Percentiles rank a stretch among this genome's conserved stretches.
phyloP scores from a whole-genome alignment of 2,888 invertebrate species.

The Drosophila tanythrix region DNA sequence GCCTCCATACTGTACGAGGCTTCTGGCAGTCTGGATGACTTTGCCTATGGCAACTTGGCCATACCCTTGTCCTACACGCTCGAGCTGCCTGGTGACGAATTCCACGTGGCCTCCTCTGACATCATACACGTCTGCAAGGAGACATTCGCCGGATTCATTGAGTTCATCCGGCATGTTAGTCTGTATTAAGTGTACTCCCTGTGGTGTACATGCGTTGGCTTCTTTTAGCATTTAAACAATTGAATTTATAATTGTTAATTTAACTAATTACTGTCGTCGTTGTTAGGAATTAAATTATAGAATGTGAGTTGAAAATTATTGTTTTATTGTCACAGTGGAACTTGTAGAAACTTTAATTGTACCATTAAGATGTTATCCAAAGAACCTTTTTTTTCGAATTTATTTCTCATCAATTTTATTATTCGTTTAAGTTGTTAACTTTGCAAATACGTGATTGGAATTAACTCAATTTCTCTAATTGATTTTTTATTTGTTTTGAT shows the following conservation, averaged over 20 bases:
- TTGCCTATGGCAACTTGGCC: slow-evolving; percentile 86
- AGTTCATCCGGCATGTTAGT: slow-evolving; percentile 83
- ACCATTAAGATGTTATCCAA: not conserved
- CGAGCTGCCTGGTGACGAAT: slow-evolving; percentile 88
- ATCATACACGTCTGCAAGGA: slow-evolving; percentile 84
- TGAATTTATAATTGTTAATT: slow-evolving; percentile 81
- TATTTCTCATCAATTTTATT: not conserved
- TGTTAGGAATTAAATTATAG: slow-evolving; percentile 69
- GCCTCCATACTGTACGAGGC: slow-evolving; percentile 86
- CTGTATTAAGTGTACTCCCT: slow-evolving; percentile 70
- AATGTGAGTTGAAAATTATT: slow-evolving; percentile 16
- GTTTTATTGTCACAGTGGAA: not conserved
- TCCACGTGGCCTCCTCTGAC: slow-evolving; percentile 82
- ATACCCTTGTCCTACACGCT: slow-evolving; percentile 88
- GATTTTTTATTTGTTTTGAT: not conserved
- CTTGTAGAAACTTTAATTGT: not conserved
- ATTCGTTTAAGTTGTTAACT: not conserved
- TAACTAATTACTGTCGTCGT: slow-evolving; percentile 72
- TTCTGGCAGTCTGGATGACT: slow-evolving; percentile 89
- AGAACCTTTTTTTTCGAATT: not conserved
- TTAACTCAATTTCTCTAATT: not conserved
- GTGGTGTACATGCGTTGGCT: not conserved
- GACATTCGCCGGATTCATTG: slow-evolving; percentile 84
- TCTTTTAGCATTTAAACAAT: slow-evolving; percentile 57
- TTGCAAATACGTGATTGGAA: not conserved